Percentiles rank a stretch among this genome's conserved stretches.
Conservation (phyloP, 2,113 vertebrate species). For the sheep (Ovis aries) region DNA sequence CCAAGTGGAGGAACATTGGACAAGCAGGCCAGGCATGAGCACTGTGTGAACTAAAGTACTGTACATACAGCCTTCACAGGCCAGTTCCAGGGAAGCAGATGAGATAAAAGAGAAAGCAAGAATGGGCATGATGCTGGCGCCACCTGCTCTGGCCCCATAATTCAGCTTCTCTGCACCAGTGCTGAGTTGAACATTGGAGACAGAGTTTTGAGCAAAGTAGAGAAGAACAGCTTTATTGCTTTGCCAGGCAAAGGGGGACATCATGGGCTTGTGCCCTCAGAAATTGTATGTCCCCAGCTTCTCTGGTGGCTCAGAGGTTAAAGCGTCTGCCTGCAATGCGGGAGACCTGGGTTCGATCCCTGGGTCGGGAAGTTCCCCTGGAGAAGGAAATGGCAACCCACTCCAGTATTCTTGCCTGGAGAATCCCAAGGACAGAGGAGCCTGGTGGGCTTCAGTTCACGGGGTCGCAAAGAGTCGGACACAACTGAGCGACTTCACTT, state of each 20-base stretch:
- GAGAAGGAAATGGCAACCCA: too few species aligned
- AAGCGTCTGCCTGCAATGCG: too few species aligned
- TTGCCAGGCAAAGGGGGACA: neutral
- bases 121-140: rapidly evolving
- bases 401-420: too few species aligned
- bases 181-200: neutral
- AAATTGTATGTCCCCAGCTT: neutral
- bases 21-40: neutral
- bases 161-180: neutral
- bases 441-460: too few species aligned
- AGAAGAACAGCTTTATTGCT: neutral
- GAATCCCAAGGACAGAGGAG: too few species aligned
- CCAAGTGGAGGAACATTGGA: neutral
- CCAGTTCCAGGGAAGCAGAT: neutral
- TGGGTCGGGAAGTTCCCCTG: too few species aligned
- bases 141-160: too few species aligned
- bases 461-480: too few species aligned
- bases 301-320: too few species aligned
- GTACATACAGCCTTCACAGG: neutral
- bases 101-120: neutral
- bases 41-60: neutral
- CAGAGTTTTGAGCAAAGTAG: neutral
- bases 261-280: neutral
- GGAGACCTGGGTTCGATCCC: too few species aligned
- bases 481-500: too few species aligned